Base-by-base conservation (phyloP, 2,113 vertebrate species). In the Grus americana region DNA sequence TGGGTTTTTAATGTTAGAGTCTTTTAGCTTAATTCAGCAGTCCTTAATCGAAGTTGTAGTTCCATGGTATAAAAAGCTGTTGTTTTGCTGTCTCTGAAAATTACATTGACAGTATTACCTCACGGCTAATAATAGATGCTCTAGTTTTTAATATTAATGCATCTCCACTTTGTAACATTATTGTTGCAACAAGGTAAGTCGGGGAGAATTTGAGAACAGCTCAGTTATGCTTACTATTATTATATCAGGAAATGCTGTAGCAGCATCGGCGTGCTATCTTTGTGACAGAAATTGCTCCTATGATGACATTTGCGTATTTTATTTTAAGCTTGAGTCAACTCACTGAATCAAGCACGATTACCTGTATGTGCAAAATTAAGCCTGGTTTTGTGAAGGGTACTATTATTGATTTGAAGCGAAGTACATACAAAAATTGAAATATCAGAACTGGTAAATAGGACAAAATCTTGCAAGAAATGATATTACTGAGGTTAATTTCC, bases 261-360 rank as follows among this genome's bases (percentile, higher is more conserved):
- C 63, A 79, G 75, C 55, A 52, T 29, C 5, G 1, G 21, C 2
- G 10, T 61, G 78, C 80, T 89, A 12, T 94, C 86, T 86, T 83
- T 84, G 72, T 5, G 23, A 36, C 58, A 87, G 76, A 92, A 86
- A 72, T 74, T 2, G 78, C 61, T 86, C 68, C 44, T 57, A 11
- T 13, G 4, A 47, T 65, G 66, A 85, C 34, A 93, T 70, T 71
- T 70, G 38, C 3, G 1, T 63, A 17, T 59, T 72, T 94, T 87
- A 79, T 84, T 95, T 93, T 58, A 81, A 94, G 88, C 38, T 79
- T 63, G 36, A 59, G 57, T 61, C 70, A 86, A 29, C 71, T 93
- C 67, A 55, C 17, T 47, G 58, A 62, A 18, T 50, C 49, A 16
- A 76, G 27, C 21, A 46, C 44, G 54, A 54, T 57, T 79, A 73